Evolutionary conservation across 2,888 invertebrate species (phyloP).

Genomic region (Protodeltote pygarga): DNA sequence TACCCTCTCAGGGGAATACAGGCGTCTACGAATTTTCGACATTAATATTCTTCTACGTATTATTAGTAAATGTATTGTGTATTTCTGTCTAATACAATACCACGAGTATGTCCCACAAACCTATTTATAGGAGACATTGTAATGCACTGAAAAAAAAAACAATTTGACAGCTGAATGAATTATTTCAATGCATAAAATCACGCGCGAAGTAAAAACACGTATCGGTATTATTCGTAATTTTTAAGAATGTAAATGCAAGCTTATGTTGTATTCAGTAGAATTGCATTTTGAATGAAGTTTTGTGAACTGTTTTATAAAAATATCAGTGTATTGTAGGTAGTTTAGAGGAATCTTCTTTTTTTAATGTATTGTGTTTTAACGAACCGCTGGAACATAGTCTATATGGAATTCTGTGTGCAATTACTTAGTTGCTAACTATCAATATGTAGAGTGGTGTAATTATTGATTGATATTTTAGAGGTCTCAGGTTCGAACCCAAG

Average conservation of each 20-base stretch:
- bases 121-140: conserved; percentile 1
- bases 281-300: conserved; percentile 22
- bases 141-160: background rate
- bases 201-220: conserved; percentile 17
- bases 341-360: no score
- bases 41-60: no score
- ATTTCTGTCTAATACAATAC: background rate
- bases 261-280: conserved; percentile 6
- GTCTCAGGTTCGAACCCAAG: no score
- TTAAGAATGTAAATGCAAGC: conserved; percentile 10
- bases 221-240: conserved; percentile 10
- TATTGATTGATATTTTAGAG: no score
- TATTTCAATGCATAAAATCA: conserved; percentile 30
- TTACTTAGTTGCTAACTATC: no score
- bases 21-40: no score
- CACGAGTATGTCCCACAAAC: conserved; percentile 12
- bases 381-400: no score
- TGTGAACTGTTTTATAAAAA: conserved; percentile 1
- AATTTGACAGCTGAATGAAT: conserved; percentile 33
- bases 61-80: no score
- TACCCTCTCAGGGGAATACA: no score
- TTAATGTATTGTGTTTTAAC: no score
- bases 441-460: no score
- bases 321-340: conserved; percentile 8
- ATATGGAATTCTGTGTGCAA: no score